phyloP scores from a whole-genome alignment of 2,113 vertebrate genomes.

The Hassar affinis region DNA sequence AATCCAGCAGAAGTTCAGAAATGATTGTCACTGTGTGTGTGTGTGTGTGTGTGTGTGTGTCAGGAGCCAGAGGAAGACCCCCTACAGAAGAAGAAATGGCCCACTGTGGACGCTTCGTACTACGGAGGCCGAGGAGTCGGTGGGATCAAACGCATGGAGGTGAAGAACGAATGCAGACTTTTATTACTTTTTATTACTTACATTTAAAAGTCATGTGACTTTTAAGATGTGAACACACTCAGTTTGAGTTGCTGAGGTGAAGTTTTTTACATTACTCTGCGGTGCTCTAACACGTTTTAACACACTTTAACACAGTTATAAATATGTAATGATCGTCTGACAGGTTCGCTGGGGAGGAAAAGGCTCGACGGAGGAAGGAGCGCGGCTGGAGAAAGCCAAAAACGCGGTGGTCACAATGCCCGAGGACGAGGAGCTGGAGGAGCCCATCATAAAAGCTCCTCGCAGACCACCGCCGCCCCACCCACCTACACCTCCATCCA shows the following conservation, averaged over 20 bases:
- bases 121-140: constrained; percentile 93
- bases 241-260: too few relatives aligned
- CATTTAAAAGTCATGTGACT: background rate
- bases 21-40: background rate
- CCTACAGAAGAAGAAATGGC: constrained; percentile 87
- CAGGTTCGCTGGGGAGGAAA: constrained; percentile 89
- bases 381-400: constrained; percentile 85
- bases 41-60: background rate
- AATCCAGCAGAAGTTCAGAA: background rate
- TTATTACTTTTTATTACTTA: background rate
- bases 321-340: too few relatives aligned
- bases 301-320: too few relatives aligned
- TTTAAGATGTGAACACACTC: background rate
- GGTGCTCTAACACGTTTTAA: too few relatives aligned
- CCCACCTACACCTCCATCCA: constrained; percentile 66
- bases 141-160: constrained; percentile 98
- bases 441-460: constrained; percentile 70
- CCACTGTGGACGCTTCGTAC: constrained; percentile 95
- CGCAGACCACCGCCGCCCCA: constrained; percentile 73
- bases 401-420: constrained; percentile 83
- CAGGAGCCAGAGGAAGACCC: constrained; percentile 81
- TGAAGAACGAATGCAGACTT: constrained; percentile 48
- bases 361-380: constrained; percentile 88
- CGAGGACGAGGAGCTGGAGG: constrained; percentile 78
- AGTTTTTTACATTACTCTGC: too few relatives aligned